Evolutionary conservation across 1,140 invertebrate species (phyloP).

Genomic region (Helicoverpa zea): DNA sequence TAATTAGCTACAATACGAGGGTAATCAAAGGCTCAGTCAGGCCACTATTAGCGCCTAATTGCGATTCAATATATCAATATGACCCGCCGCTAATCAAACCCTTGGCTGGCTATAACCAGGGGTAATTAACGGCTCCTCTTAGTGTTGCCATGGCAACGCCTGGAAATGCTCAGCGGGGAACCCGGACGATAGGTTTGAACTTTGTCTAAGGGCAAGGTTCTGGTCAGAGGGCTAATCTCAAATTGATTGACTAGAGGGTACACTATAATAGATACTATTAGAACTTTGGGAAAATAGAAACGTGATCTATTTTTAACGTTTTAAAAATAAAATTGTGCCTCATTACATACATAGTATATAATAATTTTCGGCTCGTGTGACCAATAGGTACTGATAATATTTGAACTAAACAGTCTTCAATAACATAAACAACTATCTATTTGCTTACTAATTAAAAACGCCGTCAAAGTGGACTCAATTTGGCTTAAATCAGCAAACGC

Average conservation of each 20-base stretch:
- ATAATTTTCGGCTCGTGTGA: too few species aligned
- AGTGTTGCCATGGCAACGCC: background rate
- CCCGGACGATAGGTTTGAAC: background rate
- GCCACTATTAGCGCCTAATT: conserved; percentile 31
- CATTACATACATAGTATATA: too few species aligned
- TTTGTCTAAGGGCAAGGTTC: background rate
- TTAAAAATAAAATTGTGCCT: too few species aligned
- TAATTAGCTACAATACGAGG: conserved; percentile 23
- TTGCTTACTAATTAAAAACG: background rate
- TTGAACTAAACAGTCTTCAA: too few species aligned
- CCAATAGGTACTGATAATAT: too few species aligned
- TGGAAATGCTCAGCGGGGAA: background rate
- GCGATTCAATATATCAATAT: conserved; percentile 42
- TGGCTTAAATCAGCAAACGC: background rate
- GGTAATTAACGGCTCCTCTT: conserved; percentile 16
- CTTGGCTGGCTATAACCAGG: conserved; percentile 27
- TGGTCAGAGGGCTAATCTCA: too few species aligned
- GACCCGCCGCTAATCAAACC: conserved; percentile 30
- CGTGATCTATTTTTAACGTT: too few species aligned
- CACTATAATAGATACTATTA: too few species aligned
- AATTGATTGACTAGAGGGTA: too few species aligned
- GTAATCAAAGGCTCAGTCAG: conserved; percentile 39
- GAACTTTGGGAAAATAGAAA: too few species aligned
- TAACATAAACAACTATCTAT: too few species aligned
- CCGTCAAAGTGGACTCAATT: background rate